Evolutionary conservation across 2,797 vertebrate genomes (phyloP).

Genomic region (Alauda arvensis): DNA sequence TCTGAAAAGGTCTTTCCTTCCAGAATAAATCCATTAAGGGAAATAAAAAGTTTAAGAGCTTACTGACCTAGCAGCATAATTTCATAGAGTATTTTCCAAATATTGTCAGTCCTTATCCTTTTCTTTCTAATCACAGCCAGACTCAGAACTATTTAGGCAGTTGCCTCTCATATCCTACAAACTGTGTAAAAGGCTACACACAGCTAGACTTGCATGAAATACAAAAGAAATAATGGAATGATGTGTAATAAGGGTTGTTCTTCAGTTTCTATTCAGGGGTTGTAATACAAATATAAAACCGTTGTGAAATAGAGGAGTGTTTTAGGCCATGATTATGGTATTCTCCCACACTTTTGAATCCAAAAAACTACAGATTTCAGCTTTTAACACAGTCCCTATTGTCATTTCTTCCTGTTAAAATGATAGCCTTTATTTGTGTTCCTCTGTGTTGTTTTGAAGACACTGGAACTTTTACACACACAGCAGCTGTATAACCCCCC

Average conservation of each 20-base stretch:
- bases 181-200: rapidly evolving
- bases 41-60: neutral
- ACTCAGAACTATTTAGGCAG: neutral
- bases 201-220: neutral
- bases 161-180: neutral
- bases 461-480: neutral
- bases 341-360: neutral
- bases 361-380: neutral
- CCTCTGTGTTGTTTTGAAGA: neutral
- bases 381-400: neutral
- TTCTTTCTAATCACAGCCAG: too few relatives aligned
- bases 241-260: neutral
- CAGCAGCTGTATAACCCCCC: neutral
- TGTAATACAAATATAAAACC: neutral
- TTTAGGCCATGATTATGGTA: neutral
- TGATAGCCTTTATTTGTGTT: neutral
- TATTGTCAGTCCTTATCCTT: neutral
- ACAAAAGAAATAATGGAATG: neutral
- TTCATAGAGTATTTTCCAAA: neutral
- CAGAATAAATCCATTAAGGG: neutral
- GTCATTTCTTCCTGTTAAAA: neutral
- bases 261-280: neutral
- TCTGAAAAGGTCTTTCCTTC: neutral
- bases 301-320: neutral
- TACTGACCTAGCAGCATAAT: neutral